phyloP scores from a whole-genome alignment of 92 coral and sea anemone species.

The Ricordea florida region DNA sequence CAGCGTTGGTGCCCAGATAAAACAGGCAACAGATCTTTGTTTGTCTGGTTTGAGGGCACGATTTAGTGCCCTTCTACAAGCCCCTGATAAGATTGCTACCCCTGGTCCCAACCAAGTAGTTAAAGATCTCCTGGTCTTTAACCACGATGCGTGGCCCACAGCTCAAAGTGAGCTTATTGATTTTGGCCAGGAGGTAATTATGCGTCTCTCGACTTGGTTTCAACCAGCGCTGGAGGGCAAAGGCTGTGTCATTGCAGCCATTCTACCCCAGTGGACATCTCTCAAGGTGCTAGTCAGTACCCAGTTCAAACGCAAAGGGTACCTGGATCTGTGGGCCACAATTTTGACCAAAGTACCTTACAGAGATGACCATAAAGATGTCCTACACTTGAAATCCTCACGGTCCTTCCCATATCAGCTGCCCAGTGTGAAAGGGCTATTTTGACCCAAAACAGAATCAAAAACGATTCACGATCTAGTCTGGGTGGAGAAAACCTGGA shows the following conservation, averaged over 20 bases:
- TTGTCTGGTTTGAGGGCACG: conserved; percentile 14
- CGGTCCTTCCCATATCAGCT: conserved; percentile 52
- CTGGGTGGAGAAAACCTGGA: conserved; percentile 41
- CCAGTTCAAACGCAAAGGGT: conserved; percentile 18
- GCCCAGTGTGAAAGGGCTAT: conserved; percentile 61
- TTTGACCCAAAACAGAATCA: conserved; percentile 60
- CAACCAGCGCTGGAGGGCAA: not conserved
- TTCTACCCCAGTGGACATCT: conserved; percentile 3
- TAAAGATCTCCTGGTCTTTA: conserved; percentile 37
- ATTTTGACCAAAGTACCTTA: conserved; percentile 22
- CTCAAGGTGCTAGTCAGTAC: conserved; percentile 8
- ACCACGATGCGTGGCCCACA: conserved; percentile 35
- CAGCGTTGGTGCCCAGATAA: conserved; percentile 7
- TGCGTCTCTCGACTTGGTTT: conserved; percentile 26
- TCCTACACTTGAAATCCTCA: conserved; percentile 50
- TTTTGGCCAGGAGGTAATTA: conserved; percentile 36
- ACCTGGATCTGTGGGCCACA: conserved; percentile 21
- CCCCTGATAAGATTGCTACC: not conserved
- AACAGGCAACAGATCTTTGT: conserved; percentile 36
- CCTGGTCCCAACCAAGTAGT: conserved; percentile 27
- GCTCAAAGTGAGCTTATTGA: conserved; percentile 30
- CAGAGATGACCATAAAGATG: conserved; percentile 36
- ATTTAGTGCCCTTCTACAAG: conserved; percentile 16
- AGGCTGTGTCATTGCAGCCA: conserved; percentile 6
- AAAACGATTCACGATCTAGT: conserved; percentile 29